These are phyloP conservation scores for Rhadinocentrus ornatus DNA, from an alignment of 2,797 vertebrate species.

Conservation along the genomic window DNA sequence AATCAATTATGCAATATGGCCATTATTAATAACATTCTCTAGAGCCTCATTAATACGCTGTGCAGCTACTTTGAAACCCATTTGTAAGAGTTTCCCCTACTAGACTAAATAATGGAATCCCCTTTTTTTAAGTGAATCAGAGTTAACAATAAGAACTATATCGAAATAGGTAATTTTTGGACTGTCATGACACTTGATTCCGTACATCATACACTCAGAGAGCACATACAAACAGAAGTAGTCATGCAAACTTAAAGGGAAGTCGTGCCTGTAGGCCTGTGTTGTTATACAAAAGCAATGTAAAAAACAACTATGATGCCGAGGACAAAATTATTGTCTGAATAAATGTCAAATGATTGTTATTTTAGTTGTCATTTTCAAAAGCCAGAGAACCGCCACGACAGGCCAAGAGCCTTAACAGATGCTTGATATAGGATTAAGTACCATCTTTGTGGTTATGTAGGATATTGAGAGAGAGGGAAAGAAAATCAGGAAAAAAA, in stretches of 20 bases:
- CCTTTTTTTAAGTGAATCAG: constrained; percentile 45
- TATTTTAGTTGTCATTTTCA: constrained; percentile 14
- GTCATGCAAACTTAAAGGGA: constrained; percentile 41
- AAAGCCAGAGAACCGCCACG: constrained; percentile 20
- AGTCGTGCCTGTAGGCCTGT: constrained; percentile 27
- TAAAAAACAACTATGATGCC: constrained; percentile 14
- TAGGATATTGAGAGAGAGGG: not conserved
- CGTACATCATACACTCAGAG: constrained; percentile 39
- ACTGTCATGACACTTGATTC: constrained; percentile 39
- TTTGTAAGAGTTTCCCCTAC: constrained; percentile 60
- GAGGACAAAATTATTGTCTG: constrained; percentile 31
- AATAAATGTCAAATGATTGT: constrained; percentile 31
- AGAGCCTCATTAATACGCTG: constrained; percentile 73
- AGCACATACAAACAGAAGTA: constrained; percentile 42
- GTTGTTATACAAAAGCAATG: not conserved
- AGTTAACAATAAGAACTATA: constrained; percentile 36
- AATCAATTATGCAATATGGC: constrained; percentile 67
- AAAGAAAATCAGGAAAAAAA: not conserved
- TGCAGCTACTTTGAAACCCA: constrained; percentile 73
- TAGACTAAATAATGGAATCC: constrained; percentile 48
- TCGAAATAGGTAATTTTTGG: constrained; percentile 24
- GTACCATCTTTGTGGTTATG: constrained; percentile 7
- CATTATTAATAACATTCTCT: constrained; percentile 63
- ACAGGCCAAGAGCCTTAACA: constrained; percentile 8
- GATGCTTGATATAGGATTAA: constrained; percentile 12